Conservation (phyloP, 2,888 invertebrate species). For the Eristalis intricaria region DNA sequence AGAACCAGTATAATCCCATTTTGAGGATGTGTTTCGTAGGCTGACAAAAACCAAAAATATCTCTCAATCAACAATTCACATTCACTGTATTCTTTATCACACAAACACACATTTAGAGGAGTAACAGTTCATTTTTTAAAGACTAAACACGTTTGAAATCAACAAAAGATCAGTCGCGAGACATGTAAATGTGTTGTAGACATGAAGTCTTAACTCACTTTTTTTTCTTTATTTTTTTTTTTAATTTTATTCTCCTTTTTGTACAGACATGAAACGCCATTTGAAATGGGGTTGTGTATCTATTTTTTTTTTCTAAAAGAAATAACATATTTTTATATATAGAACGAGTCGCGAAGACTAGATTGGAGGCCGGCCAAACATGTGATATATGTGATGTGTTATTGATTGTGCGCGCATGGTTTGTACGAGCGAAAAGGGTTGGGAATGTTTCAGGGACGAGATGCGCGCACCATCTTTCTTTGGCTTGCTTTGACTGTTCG, state of each 20-base stretch:
- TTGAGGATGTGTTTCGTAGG: slow-evolving; percentile 72
- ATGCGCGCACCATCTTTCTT: background rate
- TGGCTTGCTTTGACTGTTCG: background rate
- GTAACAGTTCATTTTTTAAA: background rate
- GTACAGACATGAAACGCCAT: slow-evolving; percentile 71
- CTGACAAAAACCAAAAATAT: slow-evolving; percentile 47
- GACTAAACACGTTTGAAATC: slow-evolving; percentile 16
- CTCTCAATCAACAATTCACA: background rate
- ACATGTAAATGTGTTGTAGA: slow-evolving; percentile 50
- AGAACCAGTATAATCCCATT: slow-evolving; percentile 64
- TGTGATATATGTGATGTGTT: slow-evolving; percentile 44
- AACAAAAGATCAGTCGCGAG: background rate
- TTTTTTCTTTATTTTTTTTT: slow-evolving; percentile 7
- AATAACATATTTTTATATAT: slow-evolving; percentile 63
- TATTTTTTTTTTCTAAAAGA: slow-evolving; percentile 36
- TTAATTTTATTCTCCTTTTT: slow-evolving; percentile 26
- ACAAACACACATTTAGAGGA: background rate
- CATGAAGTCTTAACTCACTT: slow-evolving; percentile 6
- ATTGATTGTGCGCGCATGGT: background rate
- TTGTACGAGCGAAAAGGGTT: background rate
- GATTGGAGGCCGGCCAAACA: background rate
- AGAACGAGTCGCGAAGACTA: slow-evolving; percentile 2
- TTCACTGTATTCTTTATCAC: background rate
- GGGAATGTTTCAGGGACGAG: background rate
- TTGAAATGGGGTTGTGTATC: slow-evolving; percentile 67